A percentile compares a stretch with the other conserved stretches of the same genome.
These are phyloP conservation scores for Macrosiphum euphorbiae DNA, from an alignment of 2,888 invertebrate genomes.

Conservation along the genomic window DNA sequence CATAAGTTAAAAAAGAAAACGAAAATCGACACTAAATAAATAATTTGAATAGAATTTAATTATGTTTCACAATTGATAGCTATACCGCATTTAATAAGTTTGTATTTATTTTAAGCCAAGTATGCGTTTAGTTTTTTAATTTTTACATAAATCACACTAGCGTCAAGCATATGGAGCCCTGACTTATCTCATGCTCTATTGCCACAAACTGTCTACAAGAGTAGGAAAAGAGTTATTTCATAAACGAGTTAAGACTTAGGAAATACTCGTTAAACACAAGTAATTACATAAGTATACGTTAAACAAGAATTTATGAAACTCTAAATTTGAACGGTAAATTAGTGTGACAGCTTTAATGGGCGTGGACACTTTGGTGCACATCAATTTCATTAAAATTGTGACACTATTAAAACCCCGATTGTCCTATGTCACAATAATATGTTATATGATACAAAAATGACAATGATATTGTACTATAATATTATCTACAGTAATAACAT, in stretches of 20 bases:
- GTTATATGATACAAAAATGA: neutral
- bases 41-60: neutral
- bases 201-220: neutral
- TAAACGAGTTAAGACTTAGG: neutral
- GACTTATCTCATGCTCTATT: neutral
- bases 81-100: neutral
- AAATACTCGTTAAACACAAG: neutral
- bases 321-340: neutral
- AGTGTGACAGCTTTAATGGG: neutral
- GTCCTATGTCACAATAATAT: neutral
- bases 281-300: too few species aligned
- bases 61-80: slow-evolving; percentile 1
- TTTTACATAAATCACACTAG: neutral
- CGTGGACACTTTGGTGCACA: neutral
- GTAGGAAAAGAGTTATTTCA: neutral
- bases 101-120: neutral
- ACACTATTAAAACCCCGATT: neutral
- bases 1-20: neutral
- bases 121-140: neutral
- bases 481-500: neutral
- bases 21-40: neutral
- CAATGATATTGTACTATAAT: neutral
- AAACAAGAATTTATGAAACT: neutral
- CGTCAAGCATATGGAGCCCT: neutral
- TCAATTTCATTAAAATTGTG: neutral